Evolutionary conservation across 2,797 vertebrate species (phyloP).

Genomic region (Smutsia gigantea): DNA sequence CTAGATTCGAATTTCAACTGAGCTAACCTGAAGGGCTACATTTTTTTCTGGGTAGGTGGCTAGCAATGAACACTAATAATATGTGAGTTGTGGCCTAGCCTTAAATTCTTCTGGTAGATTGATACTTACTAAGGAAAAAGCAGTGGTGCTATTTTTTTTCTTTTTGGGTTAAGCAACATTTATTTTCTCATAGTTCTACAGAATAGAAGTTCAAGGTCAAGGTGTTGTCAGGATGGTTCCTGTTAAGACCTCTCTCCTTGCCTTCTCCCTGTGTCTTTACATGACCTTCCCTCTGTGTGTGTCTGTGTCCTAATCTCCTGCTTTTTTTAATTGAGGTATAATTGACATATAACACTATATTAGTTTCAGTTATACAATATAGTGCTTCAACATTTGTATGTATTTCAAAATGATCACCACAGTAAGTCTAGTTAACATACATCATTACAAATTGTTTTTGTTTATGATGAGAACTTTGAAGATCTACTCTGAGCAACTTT

Average conservation of each 20-base stretch:
- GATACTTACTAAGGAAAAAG: constrained; percentile 66
- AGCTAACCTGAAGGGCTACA: constrained; percentile 65
- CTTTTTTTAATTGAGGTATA: neutral
- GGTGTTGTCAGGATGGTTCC: no score
- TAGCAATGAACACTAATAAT: constrained; percentile 79
- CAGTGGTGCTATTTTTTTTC: neutral
- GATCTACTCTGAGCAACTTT: neutral
- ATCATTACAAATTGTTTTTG: neutral
- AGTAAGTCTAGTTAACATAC: neutral
- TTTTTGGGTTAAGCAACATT: neutral
- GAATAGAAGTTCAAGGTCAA: neutral
- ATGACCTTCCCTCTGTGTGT: neutral
- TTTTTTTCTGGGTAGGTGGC: constrained; percentile 62
- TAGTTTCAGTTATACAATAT: neutral
- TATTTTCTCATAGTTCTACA: neutral
- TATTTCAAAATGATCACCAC: neutral
- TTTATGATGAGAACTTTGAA: neutral
- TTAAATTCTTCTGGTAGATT: constrained; percentile 74
- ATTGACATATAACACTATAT: neutral
- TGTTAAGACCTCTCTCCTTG: neutral
- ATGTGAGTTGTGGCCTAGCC: constrained; percentile 41
- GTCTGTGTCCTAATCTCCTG: neutral
- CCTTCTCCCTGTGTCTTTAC: neutral
- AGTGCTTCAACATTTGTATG: neutral
- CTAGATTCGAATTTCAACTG: constrained; percentile 82